Base-by-base conservation (phyloP, 2,797 vertebrate genomes). In the Alauda arvensis region DNA sequence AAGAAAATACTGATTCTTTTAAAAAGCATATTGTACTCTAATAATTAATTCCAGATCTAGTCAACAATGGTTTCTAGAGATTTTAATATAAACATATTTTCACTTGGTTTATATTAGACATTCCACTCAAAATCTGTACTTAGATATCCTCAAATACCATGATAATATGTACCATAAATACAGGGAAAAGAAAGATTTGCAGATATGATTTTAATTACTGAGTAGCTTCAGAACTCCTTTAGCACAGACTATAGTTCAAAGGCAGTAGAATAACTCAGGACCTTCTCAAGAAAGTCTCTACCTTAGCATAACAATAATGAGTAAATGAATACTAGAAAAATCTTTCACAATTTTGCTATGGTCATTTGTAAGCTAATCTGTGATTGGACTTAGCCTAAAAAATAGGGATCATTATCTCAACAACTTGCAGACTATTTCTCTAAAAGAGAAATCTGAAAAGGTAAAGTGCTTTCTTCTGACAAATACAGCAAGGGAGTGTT, bases 31-130 rank as follows among this genome's bases (percentile, higher is more conserved):
- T 8, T 77, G 24, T 62, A 12, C 28, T 85, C 9, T 49, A 79
- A 49, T 71, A 91, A 91, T 87, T 80, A 67, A 85, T 69, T 87
- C 60, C 86, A 93, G 88, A 85, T 43, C 13, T 67, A 62, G 28
- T 53, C 67, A 82, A 53, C 70, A 91, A 63, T 57, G 26, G 26
- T 62, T 91, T 83, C 29, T 53, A 81, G 42, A 78, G 11, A 53
- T 60, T 70, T 83, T 82, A 67, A 67, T 70, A 70, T 33, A 60
- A 89, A 18, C 16, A 25, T 69, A 55, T 71, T 88, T 88, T 87
- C 46, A 65, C 45, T 83, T 67, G 21, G 53, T 88, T 91, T 91
- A 68, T 77, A 67, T 68, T 87, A 83, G 42, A 60, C 53, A 48
- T 85, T 81, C 53, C 68, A 19, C 20, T 90, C 39, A 69, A 91